A percentile compares a stretch with the other conserved stretches of the same genome.
Evolutionary conservation across 2,797 vertebrate genomes (phyloP).

Genomic region (Lagocephalus sceleratus): DNA sequence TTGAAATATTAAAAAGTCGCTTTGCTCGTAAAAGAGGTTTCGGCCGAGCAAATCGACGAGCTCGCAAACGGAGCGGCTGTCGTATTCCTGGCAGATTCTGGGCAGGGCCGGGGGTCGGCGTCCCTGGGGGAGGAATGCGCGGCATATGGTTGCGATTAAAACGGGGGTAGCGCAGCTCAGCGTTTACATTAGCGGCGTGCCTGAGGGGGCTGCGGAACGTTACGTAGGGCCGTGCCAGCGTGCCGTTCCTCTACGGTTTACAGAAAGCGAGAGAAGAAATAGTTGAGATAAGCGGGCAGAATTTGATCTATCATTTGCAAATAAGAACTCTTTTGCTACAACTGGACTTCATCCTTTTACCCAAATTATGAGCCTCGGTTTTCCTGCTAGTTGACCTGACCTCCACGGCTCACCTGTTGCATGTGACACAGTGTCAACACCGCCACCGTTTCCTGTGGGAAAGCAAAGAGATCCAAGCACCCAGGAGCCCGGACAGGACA

Average conservation of each 20-base stretch:
- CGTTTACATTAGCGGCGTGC: constrained; percentile 59
- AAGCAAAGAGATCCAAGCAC: constrained; percentile 36
- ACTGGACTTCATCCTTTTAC: neutral
- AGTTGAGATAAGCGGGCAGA: constrained; percentile 6
- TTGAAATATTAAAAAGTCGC: constrained; percentile 23
- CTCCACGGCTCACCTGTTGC: constrained; percentile 44
- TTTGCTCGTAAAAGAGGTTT: constrained; percentile 22
- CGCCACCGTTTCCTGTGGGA: constrained; percentile 56
- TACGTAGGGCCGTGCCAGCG: constrained; percentile 47
- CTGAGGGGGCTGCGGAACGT: constrained; percentile 48
- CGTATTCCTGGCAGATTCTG: constrained; percentile 32
- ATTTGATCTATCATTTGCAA: neutral
- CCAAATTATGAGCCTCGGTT: constrained; percentile 8
- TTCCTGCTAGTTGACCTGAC: constrained; percentile 14
- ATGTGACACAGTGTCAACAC: constrained; percentile 54
- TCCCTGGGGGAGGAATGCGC: constrained; percentile 44
- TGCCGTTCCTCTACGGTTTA: constrained; percentile 16
- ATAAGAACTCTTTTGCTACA: too few relatives aligned
- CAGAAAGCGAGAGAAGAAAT: constrained; percentile 9
- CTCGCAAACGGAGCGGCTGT: constrained; percentile 29
- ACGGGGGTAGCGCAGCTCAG: constrained; percentile 48
- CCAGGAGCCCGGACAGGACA: constrained; percentile 27
- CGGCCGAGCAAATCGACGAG: constrained; percentile 38
- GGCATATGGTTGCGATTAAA: constrained; percentile 71
- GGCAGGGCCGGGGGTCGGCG: constrained; percentile 31